These are phyloP conservation scores for Silurus asotus DNA, from an alignment of 2,113 vertebrate genomes.

Conservation along the genomic window DNA sequence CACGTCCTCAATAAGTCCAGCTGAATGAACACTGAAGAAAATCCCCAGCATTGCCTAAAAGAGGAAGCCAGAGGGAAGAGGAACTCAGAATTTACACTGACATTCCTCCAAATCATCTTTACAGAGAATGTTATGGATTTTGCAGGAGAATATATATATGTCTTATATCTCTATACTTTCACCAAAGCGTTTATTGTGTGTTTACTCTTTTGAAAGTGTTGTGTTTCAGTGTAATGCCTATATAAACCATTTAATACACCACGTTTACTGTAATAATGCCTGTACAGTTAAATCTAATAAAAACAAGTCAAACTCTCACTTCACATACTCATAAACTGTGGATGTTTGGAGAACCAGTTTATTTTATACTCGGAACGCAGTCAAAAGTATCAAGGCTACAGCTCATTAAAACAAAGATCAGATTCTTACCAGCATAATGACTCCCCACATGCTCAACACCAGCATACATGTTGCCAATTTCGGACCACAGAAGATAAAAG, in stretches of 20 bases:
- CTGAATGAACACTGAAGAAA: slow-evolving; percentile 81
- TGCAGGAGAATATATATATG: background rate
- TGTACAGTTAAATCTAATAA: background rate
- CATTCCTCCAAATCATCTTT: background rate
- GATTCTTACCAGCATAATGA: slow-evolving; percentile 81
- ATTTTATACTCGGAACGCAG: background rate
- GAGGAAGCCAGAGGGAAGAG: slow-evolving; percentile 11
- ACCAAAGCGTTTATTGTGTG: no score
- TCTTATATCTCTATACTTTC: background rate
- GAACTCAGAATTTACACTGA: background rate
- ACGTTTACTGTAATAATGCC: background rate
- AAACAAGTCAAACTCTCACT: background rate
- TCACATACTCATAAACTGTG: background rate
- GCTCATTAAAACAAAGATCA: background rate
- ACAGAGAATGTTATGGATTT: background rate
- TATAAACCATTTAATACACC: background rate
- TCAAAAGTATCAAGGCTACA: background rate
- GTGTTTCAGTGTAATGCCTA: background rate
- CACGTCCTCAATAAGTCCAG: slow-evolving; percentile 80
- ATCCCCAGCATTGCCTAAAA: slow-evolving; percentile 72
- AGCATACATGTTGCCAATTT: slow-evolving; percentile 81
- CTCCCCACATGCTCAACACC: slow-evolving; percentile 76
- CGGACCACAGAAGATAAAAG: slow-evolving; percentile 71
- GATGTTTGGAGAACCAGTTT: background rate
- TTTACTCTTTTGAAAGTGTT: background rate